Evolutionary conservation across 2,797 vertebrate genomes (phyloP).

Genomic region (Chaetophractus vellerosus): DNA sequence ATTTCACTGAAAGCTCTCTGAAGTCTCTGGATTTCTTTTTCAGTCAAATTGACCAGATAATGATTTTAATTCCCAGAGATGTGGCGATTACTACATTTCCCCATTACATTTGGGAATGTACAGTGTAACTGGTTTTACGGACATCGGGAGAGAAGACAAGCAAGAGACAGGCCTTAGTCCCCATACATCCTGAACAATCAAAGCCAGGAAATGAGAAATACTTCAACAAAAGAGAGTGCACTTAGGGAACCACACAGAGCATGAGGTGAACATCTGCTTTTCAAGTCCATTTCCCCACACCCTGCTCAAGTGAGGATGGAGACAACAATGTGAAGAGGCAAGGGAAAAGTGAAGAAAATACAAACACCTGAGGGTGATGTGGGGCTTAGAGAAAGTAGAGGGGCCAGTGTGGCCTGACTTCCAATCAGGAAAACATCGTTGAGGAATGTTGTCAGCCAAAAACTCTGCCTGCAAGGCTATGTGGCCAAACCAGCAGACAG

Average conservation of each 20-base stretch:
- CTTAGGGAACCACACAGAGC: constrained; percentile 30
- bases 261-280: constrained; percentile 62
- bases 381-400: neutral
- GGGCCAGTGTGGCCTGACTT: neutral
- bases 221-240: neutral
- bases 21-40: neutral
- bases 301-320: neutral
- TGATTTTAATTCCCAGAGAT: constrained; percentile 29
- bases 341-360: neutral
- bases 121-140: neutral
- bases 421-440: neutral
- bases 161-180: neutral
- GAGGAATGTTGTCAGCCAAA: neutral
- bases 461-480: neutral
- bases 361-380: neutral
- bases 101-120: neutral
- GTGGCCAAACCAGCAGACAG: neutral
- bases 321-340: neutral
- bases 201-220: constrained; percentile 71
- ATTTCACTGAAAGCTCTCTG: constrained; percentile 50
- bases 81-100: neutral
- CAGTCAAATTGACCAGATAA: constrained; percentile 4
- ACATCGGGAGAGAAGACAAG: constrained; percentile 26
- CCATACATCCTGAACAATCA: neutral
- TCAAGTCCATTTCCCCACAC: neutral